These are phyloP conservation scores for Sander vitreus DNA, from an alignment of 2,113 vertebrate genomes.

Conservation along the genomic window DNA sequence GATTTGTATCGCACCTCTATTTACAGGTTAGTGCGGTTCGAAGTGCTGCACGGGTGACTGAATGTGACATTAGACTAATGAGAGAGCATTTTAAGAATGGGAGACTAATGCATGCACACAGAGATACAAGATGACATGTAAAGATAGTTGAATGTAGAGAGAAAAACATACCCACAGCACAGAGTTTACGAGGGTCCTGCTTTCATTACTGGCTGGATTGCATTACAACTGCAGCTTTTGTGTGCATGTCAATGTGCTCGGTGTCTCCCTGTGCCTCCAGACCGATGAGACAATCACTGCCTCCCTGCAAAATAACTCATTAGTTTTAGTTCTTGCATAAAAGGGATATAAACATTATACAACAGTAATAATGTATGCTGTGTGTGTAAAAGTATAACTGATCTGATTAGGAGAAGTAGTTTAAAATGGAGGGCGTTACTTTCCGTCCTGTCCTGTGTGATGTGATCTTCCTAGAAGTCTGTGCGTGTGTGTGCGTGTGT, in stretches of 20 bases:
- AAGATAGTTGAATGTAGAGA: background rate
- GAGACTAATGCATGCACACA: background rate
- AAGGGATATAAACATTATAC: background rate
- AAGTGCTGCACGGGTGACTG: background rate
- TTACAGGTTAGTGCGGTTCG: background rate
- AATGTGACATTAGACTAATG: background rate
- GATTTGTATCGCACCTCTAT: background rate
- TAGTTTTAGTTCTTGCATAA: background rate
- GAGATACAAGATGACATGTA: background rate
- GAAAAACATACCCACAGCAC: background rate
- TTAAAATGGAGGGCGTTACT: background rate
- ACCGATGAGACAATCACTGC: background rate
- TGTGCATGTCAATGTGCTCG: background rate
- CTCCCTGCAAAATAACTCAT: background rate
- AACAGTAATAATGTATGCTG: too few relatives aligned
- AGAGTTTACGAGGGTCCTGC: background rate
- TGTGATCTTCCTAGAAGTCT: constrained; percentile 14
- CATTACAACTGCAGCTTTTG: background rate
- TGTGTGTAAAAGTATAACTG: too few relatives aligned
- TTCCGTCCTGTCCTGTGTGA: constrained; percentile 1
- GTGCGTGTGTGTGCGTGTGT: background rate
- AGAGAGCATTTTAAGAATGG: background rate
- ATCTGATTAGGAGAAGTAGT: background rate
- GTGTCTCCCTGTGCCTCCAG: background rate
- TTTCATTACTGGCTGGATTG: background rate